Base-by-base conservation (phyloP, 2,888 invertebrate species). In the Theristus sp. region DNA sequence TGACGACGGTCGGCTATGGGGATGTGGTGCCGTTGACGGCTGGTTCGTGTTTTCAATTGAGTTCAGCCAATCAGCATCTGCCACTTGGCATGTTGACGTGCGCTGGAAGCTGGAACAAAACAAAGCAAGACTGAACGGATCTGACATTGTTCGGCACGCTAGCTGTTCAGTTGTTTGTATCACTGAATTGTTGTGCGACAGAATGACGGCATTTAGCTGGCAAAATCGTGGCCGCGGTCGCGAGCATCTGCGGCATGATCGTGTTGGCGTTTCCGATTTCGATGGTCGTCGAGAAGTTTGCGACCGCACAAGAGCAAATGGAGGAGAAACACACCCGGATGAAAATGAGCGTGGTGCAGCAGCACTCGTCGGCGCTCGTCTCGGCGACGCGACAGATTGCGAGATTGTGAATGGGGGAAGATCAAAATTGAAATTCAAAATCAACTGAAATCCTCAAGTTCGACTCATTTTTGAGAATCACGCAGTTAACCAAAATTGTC, bases 11-110 rank as follows among this genome's bases (percentile, higher is more conserved):
- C 3, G 67, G 69, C 0, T 71, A 71, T 58, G 71, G 71, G 1
- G 71, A 71, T 58, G 59, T 71, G 2, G 71, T 71, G n/a, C 71
- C 71, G 27, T 66, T 68, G n/a, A 71, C 71, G 3, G 66, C 69
- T 10, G 69, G 70, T 61, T n/a, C n/a, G n/a, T n/a, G n/a, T n/a
- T n/a, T n/a, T n/a, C n/a, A n/a, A n/a, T n/a, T 13, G 20, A 46
- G 17, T n/a, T n/a, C n/a, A n/a, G n/a, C n/a, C n/a, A n/a, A n/a
- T n/a, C n/a, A n/a, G n/a, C n/a, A n/a, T n/a, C n/a, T n/a, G n/a
- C n/a, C n/a, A n/a, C n/a, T n/a, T n/a, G n/a, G n/a, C n/a, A n/a
- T n/a, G n/a, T n/a, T n/a, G n/a, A 38, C 38, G 38, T 10, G 10
- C 10, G 38, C 10, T 38, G 38, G 38, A 38, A 13, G 38, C 10